Base-by-base conservation (phyloP, 2,797 vertebrate genomes). In the Pempheris klunzingeri region DNA sequence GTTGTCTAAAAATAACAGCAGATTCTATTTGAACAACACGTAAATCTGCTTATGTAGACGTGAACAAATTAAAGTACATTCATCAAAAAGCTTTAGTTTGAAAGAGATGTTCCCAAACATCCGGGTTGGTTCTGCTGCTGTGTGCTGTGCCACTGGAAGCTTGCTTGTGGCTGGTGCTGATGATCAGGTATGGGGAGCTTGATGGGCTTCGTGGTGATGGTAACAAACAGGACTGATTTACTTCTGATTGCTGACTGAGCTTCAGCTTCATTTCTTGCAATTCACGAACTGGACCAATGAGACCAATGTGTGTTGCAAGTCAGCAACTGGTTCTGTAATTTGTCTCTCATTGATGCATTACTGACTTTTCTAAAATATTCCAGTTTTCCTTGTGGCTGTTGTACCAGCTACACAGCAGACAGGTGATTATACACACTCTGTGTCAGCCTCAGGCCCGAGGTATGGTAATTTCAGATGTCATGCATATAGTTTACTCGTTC, bases 171-270 rank as follows among this genome's bases (percentile, higher is more conserved):
- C 84, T 87, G 82, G 78, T 67, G 63, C 72, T 67, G 67, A 81
- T 67, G 67, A 81, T 78, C 53, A 43, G 41, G 47, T 44, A 41
- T 12, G 38, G n/a, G 59, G 30, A 83, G 64, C 46, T 47, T 54
- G 60, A 47, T 36, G 15, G 77, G 82, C 74, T 78, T 86, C 90
- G 76, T 64, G 44, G 83, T 71, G 88, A 80, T 84, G 53, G 4
- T 50, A 64, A 91, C 77, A 92, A 88, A 88, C 62, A 65, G 50
- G 59, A 58, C 67, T 90, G 84, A 92, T 91, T 90, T 82, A 61
- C 77, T 84, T 57, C 76, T 93, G 89, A 93, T 94, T 92, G 82
- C 81, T 12, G 39, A 65, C 70, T 71, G 71, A 82, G 50, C 67
- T 85, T 57, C 49, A 67, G 41, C 47, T 64, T 78, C 15, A 63